Conservation (phyloP, 2,113 vertebrate genomes). For the Opisthocomus hoazin region DNA sequence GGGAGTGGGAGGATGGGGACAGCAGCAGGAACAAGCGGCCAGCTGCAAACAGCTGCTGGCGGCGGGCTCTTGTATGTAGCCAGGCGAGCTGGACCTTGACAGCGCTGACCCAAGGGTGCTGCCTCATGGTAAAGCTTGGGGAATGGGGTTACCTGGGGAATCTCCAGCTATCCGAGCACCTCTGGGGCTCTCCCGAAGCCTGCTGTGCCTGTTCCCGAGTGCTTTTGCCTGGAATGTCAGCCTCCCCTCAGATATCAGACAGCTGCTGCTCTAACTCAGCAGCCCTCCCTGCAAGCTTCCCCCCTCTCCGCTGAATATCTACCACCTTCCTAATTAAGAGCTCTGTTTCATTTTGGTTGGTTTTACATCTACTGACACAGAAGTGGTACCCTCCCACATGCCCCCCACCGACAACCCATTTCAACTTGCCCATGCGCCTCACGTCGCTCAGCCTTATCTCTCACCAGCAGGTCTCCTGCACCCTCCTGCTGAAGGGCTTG, state of each 20-base stretch:
- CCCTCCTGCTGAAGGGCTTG: neutral
- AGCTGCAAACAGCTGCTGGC: neutral
- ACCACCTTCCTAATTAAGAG: neutral
- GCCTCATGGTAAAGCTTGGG: neutral
- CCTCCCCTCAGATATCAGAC: neutral
- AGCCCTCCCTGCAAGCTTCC: neutral
- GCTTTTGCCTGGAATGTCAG: neutral
- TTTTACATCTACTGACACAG: neutral
- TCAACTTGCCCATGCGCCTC: neutral
- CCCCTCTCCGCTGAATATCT: neutral
- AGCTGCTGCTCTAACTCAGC: neutral
- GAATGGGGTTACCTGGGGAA: neutral
- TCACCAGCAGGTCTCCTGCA: neutral
- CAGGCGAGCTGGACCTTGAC: rapidly evolving
- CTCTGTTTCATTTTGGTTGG: neutral
- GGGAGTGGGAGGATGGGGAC: neutral
- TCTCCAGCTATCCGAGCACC: neutral
- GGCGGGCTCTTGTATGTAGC: rapidly evolving
- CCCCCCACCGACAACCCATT: neutral
- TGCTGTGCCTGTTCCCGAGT: neutral
- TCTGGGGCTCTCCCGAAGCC: neutral
- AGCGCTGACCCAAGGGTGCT: neutral
- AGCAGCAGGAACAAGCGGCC: neutral
- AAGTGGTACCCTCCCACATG: neutral
- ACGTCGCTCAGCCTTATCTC: neutral